A percentile compares a stretch with the other conserved stretches of the same genome.
phyloP scores from a whole-genome alignment of 1,140 invertebrate species.

The Calliphora vicina region DNA sequence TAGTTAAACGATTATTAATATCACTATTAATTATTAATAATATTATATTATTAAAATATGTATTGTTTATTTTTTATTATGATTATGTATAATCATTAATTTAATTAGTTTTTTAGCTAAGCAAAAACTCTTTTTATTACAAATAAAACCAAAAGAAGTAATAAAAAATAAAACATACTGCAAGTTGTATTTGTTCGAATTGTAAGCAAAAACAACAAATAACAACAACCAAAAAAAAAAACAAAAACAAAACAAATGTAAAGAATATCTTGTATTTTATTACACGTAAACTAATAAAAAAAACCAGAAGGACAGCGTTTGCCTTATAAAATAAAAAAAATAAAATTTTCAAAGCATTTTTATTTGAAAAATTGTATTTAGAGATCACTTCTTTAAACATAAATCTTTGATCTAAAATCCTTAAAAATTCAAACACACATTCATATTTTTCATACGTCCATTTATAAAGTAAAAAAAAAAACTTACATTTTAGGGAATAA shows the following conservation, averaged over 20 bases:
- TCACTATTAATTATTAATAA: constrained; percentile 6
- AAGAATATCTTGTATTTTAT: constrained; percentile 63
- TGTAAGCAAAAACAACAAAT: constrained; percentile 33
- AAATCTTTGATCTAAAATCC: too few relatives aligned
- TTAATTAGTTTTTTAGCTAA: constrained; percentile 14
- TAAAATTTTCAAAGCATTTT: not conserved
- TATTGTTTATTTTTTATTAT: constrained; percentile 11
- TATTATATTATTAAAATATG: not conserved
- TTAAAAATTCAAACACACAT: too few relatives aligned
- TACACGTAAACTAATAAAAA: constrained; percentile 61
- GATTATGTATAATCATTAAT: constrained; percentile 7
- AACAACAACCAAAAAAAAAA: constrained; percentile 47
- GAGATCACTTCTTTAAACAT: too few relatives aligned
- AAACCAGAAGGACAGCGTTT: constrained; percentile 63
- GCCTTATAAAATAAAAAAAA: constrained; percentile 50
- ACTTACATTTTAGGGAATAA: not conserved
- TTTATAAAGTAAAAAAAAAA: too few relatives aligned
- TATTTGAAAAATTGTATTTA: not conserved
- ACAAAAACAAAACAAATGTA: constrained; percentile 49
- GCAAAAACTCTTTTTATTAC: constrained; percentile 17
- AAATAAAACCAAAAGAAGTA: not conserved
- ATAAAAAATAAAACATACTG: constrained; percentile 38
- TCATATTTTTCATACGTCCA: too few relatives aligned
- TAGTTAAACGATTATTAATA: not conserved
- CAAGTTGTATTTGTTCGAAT: constrained; percentile 52